These are phyloP conservation scores for Epinephelus cyanopodus DNA, from an alignment of 2,113 vertebrate species.

Conservation along the genomic window DNA sequence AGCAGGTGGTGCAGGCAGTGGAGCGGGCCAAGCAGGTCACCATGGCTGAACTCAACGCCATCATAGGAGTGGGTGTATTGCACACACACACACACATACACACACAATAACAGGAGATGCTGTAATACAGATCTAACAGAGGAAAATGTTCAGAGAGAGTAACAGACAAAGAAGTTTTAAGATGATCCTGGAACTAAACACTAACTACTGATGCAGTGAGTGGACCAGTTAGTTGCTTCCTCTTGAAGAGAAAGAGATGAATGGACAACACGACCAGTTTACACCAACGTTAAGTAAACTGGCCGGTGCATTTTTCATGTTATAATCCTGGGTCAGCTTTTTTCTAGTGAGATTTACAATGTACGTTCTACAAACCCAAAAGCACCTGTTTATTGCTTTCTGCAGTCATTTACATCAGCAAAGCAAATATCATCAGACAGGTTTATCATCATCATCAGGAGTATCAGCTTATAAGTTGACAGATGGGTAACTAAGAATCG, in stretches of 20 bases:
- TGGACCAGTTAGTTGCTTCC: not conserved
- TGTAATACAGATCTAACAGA: not conserved
- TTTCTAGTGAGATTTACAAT: not conserved
- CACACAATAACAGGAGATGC: not conserved
- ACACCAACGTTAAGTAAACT: not conserved
- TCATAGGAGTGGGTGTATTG: conserved; percentile 79
- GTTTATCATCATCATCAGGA: not conserved
- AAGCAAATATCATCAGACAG: not conserved
- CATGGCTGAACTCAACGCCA: conserved; percentile 83
- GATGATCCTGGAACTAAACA: not conserved
- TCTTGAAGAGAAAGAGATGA: not conserved
- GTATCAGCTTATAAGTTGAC: not conserved
- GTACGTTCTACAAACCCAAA: not conserved
- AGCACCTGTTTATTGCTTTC: not conserved
- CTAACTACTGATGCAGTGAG: not conserved
- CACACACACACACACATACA: conserved; percentile 12
- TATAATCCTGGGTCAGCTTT: not conserved
- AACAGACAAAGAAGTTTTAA: not conserved
- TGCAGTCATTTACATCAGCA: not conserved
- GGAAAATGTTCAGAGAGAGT: conserved; percentile 1
- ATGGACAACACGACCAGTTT: not conserved
- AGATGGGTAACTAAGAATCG: not conserved
- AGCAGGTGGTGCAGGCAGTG: conserved; percentile 84
- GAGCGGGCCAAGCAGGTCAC: conserved; percentile 84
- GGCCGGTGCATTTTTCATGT: not conserved